Conservation (phyloP, 2,888 invertebrate species). For the Idaea biselata region DNA sequence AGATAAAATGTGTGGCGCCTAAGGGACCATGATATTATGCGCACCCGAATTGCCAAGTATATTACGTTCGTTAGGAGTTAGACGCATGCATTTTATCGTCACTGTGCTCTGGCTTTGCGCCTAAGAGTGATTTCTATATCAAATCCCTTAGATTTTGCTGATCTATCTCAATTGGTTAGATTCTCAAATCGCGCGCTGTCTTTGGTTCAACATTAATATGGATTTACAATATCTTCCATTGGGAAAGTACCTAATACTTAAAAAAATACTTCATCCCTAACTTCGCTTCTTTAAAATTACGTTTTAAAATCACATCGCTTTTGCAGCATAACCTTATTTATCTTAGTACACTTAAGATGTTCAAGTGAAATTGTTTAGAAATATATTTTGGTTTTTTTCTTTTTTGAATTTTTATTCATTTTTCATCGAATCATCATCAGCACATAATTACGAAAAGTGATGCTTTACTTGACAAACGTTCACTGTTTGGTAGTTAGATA, state of each 20-base stretch:
- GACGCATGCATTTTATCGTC: too few relatives aligned
- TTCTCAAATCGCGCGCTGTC: constrained; percentile 3
- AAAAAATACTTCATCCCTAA: constrained; percentile 7
- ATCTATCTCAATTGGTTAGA: too few relatives aligned
- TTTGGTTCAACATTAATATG: background rate
- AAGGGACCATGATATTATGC: too few relatives aligned
- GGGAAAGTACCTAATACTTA: constrained; percentile 7
- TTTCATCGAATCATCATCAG: constrained; percentile 41
- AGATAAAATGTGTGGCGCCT: too few relatives aligned
- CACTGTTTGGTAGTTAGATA: constrained; percentile 39
- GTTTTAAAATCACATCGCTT: constrained; percentile 28
- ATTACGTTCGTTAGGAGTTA: too few relatives aligned
- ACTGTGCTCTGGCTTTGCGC: too few relatives aligned
- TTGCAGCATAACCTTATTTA: constrained; percentile 30
- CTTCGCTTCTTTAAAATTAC: constrained; percentile 3
- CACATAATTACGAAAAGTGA: constrained; percentile 54
- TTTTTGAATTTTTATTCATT: constrained; percentile 47
- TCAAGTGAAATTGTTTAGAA: constrained; percentile 43
- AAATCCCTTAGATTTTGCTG: too few relatives aligned
- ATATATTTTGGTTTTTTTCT: constrained; percentile 51
- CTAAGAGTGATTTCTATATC: too few relatives aligned
- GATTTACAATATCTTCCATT: constrained; percentile 7
- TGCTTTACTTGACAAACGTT: constrained; percentile 56
- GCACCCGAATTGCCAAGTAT: too few relatives aligned
- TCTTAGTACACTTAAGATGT: constrained; percentile 6